A percentile compares a stretch with the other conserved stretches of the same genome.
Evolutionary conservation across 2,888 invertebrate genomes (phyloP).

Genomic region (Coenonympha glycerion): DNA sequence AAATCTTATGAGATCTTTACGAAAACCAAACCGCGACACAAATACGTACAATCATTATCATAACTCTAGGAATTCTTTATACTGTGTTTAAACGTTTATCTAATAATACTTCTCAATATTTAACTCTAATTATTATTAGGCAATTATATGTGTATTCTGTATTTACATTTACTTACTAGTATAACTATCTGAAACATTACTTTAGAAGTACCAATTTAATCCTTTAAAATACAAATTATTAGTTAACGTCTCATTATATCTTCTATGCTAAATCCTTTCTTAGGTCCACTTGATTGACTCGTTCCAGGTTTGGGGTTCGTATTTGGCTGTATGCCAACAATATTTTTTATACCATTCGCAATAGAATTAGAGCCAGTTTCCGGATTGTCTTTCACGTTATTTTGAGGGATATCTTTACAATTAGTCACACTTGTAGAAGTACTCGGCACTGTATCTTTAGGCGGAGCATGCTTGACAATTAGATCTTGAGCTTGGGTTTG

Average conservation of each 20-base stretch:
- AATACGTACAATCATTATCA: constrained; percentile 65
- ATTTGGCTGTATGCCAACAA: constrained; percentile 69
- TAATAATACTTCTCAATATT: constrained; percentile 50
- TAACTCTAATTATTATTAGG: constrained; percentile 21
- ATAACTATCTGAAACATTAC: constrained; percentile 28
- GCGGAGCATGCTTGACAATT: constrained; percentile 71
- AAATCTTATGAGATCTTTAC: constrained; percentile 75
- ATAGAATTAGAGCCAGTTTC: constrained; percentile 57
- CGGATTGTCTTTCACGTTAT: constrained; percentile 43
- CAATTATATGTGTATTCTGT: too few species aligned
- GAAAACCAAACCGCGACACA: constrained; percentile 72
- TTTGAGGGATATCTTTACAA: constrained; percentile 48
- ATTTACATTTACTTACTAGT: constrained; percentile 29
- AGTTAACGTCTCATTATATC: constrained; percentile 90
- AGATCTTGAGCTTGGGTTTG: constrained; percentile 73
- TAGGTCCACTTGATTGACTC: constrained; percentile 78
- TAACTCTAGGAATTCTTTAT: constrained; percentile 54
- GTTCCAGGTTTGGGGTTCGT: constrained; percentile 70
- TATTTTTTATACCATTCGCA: constrained; percentile 69
- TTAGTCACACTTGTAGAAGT: constrained; percentile 59
- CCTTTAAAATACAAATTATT: constrained; percentile 14
- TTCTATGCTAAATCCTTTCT: constrained; percentile 92
- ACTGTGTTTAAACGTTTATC: constrained; percentile 46
- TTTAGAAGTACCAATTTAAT: constrained; percentile 27
- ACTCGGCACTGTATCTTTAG: constrained; percentile 60